These are phyloP conservation scores for Aurelia aurita DNA, from an alignment of 30 jellyfish, hydroid and myxozoan genomes.

Conservation along the genomic window DNA sequence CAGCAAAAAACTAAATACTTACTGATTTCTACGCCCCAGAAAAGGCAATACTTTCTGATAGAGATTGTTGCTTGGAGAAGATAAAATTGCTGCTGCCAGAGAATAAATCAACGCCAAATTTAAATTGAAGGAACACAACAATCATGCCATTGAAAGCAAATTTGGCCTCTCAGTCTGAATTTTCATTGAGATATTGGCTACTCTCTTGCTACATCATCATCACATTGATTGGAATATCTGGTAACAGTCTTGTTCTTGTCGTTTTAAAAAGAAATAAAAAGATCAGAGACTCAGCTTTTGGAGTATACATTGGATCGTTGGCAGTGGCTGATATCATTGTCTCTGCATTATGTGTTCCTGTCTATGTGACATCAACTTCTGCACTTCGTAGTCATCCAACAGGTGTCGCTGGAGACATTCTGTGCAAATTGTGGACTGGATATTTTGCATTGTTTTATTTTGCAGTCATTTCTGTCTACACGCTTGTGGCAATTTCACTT, in stretches of 20 bases:
- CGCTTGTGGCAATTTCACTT: constrained; percentile 39
- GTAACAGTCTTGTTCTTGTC: constrained; percentile 27
- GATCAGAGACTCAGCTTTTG: constrained; percentile 56
- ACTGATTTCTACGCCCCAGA: too few relatives aligned
- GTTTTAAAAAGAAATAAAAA: background rate
- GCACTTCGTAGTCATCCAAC: constrained; percentile 24
- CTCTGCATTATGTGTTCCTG: constrained; percentile 44
- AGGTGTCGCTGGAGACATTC: constrained; percentile 53
- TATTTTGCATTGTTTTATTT: constrained; percentile 35
- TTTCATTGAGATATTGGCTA: constrained; percentile 55
- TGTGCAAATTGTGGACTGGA: constrained; percentile 53
- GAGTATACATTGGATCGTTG: constrained; percentile 48
- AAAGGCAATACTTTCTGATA: too few relatives aligned
- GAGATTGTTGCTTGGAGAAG: too few relatives aligned
- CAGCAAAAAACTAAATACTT: too few relatives aligned
- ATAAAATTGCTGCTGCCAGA: too few relatives aligned
- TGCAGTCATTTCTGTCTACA: constrained; percentile 48
- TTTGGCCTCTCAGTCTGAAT: constrained; percentile 14
- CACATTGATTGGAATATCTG: constrained; percentile 42
- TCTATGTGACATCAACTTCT: constrained; percentile 54
- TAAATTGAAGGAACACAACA: background rate
- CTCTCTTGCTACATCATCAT: constrained; percentile 24
- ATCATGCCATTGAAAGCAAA: background rate
- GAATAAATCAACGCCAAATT: too few relatives aligned
- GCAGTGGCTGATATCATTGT: constrained; percentile 57